Evolutionary conservation across 2,797 vertebrate species (phyloP), one percentile per base, ranked within the genome.

Genomic region (Echeneis naucrates): DNA sequence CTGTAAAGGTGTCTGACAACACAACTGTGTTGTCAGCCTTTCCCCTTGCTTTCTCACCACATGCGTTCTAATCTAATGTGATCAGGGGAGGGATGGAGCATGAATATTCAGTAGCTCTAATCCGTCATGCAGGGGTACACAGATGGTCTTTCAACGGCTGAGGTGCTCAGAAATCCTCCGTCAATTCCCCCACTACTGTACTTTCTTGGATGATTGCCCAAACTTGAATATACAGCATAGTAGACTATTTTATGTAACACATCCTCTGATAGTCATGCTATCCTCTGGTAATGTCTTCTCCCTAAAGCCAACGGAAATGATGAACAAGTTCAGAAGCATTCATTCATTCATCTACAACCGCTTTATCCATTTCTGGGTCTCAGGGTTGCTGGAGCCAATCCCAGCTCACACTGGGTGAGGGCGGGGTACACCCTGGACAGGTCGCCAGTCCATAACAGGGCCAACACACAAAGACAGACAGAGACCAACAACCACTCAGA

Each of bases 21-120:
- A 58, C 81, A 88, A 86, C 86, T 68, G 83, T 75, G 83, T 87
- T 89, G 89, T 93, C 93, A 88, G 87, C 87, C 86, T 88, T 80
- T 91, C 82, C 82, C 78, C 84, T 82, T 83, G 86, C 89, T 84
- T 81, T 73, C 88, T 85, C 89, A 44, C 90, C 90, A 89, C 93
- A 91, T 92, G 92, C 82, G 86, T 81, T 83, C 88, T 93, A 92
- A 95, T 94, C 90, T 93, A 93, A 94, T 92, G 92, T 86, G 91
- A 94, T 91, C 89, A 94, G 88, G 82, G 80, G 81, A 89, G 83
- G 87, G 87, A 87, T 84, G 89, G 85, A 0, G 68, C 84, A 94
- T 95, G 94, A 94, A 95, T 95, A 95, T 95, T 95, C 94, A 95
- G 89, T 56, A 86, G 78, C 70, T 85, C 72, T 87, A 89, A 91